Percentiles rank a stretch among this genome's conserved stretches.
Evolutionary conservation across 2,797 vertebrate species (phyloP).

Genomic region (Malurus splendens): DNA sequence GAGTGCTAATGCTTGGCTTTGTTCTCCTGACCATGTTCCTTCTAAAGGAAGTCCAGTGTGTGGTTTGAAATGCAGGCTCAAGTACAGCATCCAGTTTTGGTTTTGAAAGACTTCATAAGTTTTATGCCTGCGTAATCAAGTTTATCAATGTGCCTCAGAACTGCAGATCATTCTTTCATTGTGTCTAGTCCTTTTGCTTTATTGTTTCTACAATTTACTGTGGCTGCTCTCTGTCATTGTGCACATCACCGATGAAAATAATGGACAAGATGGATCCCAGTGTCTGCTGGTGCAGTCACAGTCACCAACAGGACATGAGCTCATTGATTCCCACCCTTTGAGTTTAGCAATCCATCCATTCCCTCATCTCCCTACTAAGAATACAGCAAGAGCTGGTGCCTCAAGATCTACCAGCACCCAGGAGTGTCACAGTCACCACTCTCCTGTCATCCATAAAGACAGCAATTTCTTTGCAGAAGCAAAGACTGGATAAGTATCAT

Average conservation of each 20-base stretch:
- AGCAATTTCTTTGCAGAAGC: not conserved
- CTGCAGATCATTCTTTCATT: not conserved
- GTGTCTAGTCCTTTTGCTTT: not conserved
- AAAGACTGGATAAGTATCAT: not conserved
- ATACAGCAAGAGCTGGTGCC: not conserved
- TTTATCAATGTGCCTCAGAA: not conserved
- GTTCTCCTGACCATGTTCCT: not conserved
- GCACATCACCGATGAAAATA: not conserved
- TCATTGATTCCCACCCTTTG: not conserved
- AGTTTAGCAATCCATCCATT: not conserved
- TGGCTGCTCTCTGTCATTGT: not conserved
- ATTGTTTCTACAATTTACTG: not conserved
- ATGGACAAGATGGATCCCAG: not conserved
- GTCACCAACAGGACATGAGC: not conserved
- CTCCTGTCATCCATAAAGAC: not conserved
- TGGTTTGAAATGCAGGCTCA: not conserved
- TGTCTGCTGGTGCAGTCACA: not conserved
- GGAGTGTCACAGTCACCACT: not conserved
- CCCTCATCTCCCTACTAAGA: not conserved
- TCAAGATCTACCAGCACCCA: not conserved
- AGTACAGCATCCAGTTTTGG: not conserved
- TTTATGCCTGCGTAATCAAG: not conserved
- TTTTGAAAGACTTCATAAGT: not conserved
- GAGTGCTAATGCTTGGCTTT: not conserved
- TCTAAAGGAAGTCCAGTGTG: not conserved